Conservation (phyloP, 2,888 invertebrate genomes). For the Bedellia somnulentella region DNA sequence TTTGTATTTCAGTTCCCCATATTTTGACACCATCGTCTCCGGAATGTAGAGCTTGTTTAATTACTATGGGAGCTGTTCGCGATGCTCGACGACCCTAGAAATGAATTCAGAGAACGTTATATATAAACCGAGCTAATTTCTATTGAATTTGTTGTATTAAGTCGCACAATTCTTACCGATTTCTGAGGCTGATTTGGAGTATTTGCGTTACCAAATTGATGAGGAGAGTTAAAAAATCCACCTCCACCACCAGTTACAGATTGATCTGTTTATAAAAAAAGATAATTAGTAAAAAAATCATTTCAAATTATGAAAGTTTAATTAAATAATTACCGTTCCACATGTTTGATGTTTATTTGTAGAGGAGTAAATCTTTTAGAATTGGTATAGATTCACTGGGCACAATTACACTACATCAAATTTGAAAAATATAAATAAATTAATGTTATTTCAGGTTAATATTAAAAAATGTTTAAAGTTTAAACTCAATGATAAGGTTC, state of each 20-base stretch:
- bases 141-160: not conserved
- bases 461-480: too few relatives aligned
- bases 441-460: too few relatives aligned
- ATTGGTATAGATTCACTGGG: too few relatives aligned
- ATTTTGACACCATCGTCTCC: conserved; percentile 52
- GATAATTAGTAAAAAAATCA: not conserved
- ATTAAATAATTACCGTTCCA: conserved; percentile 23
- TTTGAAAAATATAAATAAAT: too few relatives aligned
- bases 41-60: conserved; percentile 44
- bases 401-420: too few relatives aligned
- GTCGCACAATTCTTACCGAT: conserved; percentile 20
- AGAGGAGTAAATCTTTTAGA: too few relatives aligned
- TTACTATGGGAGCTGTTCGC: conserved; percentile 50
- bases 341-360: conserved; percentile 17
- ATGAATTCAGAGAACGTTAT: not conserved
- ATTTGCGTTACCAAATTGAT: conserved; percentile 44
- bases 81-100: conserved; percentile 41
- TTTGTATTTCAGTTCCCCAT: conserved; percentile 54
- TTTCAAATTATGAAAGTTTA: not conserved
- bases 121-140: not conserved
- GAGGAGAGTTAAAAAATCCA: conserved; percentile 47
- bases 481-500: too few relatives aligned
- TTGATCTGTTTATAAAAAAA: conserved; percentile 33
- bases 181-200: conserved; percentile 47
- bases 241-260: conserved; percentile 48